phyloP scores from a whole-genome alignment of 2,797 vertebrate genomes.

The Centropyge bicolor region DNA sequence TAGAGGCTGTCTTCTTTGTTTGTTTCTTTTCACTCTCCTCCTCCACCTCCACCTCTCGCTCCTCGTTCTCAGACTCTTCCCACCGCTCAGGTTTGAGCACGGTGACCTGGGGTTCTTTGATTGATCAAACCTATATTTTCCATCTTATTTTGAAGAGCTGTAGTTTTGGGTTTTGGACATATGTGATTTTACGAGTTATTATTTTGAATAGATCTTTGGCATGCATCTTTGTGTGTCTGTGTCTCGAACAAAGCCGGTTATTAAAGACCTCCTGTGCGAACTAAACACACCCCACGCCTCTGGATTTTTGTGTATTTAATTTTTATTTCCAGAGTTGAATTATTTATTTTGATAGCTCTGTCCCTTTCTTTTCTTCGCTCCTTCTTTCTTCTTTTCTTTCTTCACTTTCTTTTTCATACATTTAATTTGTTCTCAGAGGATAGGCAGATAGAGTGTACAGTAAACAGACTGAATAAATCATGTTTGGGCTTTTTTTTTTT shows the following conservation, averaged over 20 bases:
- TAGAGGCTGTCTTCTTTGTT: slow-evolving; percentile 72
- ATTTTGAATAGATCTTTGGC: slow-evolving; percentile 20
- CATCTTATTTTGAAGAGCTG: background rate
- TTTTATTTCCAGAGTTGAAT: slow-evolving; percentile 51
- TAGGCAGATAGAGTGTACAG: slow-evolving; percentile 76
- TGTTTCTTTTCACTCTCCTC: slow-evolving; percentile 51
- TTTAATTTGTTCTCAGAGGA: slow-evolving; percentile 87
- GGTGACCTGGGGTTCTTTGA: slow-evolving; percentile 43
- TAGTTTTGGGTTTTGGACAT: slow-evolving; percentile 21
- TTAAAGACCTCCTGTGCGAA: slow-evolving; percentile 26
- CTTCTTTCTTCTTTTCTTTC: slow-evolving; percentile 53
- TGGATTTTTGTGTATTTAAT: slow-evolving; percentile 43
- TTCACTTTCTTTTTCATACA: slow-evolving; percentile 67
- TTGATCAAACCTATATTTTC: slow-evolving; percentile 12
- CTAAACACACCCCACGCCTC: slow-evolving; percentile 24
- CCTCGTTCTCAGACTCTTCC: slow-evolving; percentile 32
- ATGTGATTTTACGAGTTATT: slow-evolving; percentile 15
- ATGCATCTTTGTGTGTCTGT: slow-evolving; percentile 34
- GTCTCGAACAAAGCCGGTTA: slow-evolving; percentile 37
- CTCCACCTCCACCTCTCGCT: slow-evolving; percentile 32
- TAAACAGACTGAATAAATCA: slow-evolving; percentile 87
- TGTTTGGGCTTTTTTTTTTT: slow-evolving; percentile 68
- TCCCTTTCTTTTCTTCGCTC: slow-evolving; percentile 31
- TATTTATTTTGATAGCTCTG: slow-evolving; percentile 55
- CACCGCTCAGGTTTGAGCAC: slow-evolving; percentile 27